Evolutionary conservation across 1,140 invertebrate species (phyloP).

Genomic region (Drosophila mojavensis): DNA sequence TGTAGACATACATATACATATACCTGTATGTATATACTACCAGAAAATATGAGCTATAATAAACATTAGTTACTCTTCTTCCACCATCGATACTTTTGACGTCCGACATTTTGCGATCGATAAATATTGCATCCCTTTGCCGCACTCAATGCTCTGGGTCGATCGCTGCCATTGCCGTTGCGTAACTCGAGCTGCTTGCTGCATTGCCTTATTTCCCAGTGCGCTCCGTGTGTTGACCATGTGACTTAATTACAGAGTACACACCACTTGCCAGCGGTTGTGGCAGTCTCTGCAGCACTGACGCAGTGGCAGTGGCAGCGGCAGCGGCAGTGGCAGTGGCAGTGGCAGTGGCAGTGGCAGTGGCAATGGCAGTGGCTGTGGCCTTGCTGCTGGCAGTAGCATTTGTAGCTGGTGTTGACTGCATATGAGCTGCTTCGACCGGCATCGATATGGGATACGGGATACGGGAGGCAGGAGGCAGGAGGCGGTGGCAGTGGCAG

Average conservation of each 20-base stretch:
- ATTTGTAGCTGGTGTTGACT: conserved; percentile 15
- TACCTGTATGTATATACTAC: too few species aligned
- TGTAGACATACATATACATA: too few species aligned
- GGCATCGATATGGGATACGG: conserved; percentile 2
- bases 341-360: neutral
- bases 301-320: neutral
- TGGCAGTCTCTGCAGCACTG: neutral
- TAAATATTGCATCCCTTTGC: neutral
- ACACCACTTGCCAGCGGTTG: conserved; percentile 12
- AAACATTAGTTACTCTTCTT: neutral
- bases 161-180: conserved; percentile 33
- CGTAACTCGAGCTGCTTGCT: conserved; percentile 32
- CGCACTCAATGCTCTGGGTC: neutral
- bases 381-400: conserved; percentile 57
- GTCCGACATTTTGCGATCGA: conserved; percentile 3
- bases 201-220: conserved; percentile 9
- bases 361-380: conserved; percentile 42
- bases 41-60: too few species aligned
- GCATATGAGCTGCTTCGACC: conserved; percentile 14
- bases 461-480: neutral
- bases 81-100: neutral
- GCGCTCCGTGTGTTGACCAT: conserved; percentile 25
- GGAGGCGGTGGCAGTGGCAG: neutral
- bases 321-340: neutral
- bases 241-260: conserved; percentile 69